A percentile compares a stretch with the other conserved stretches of the same genome.
Evolutionary conservation across 2,888 invertebrate species (phyloP).

Genomic region (Diaperis boleti): DNA sequence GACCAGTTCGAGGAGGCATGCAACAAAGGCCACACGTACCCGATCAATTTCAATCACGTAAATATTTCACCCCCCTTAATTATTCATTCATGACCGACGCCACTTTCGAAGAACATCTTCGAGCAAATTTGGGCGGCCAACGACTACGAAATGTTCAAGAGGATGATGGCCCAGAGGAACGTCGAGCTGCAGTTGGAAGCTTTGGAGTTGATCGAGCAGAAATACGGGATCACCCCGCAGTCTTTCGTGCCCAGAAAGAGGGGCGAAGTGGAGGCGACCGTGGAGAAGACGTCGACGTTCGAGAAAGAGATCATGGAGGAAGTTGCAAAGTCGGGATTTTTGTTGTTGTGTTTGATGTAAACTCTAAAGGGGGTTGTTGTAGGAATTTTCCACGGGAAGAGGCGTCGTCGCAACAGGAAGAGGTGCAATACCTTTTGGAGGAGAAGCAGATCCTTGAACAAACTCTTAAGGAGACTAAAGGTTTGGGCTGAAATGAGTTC

Average conservation of each 20-base stretch:
- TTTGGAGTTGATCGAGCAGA: conserved; percentile 84
- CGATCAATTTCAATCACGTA: conserved; percentile 71
- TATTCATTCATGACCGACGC: conserved; percentile 13
- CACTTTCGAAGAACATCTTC: conserved; percentile 68
- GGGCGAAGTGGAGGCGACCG: conserved; percentile 48
- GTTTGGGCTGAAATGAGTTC: conserved; percentile 4
- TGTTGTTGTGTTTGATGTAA: no score
- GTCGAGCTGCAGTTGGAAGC: conserved; percentile 92
- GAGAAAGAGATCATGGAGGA: conserved; percentile 65
- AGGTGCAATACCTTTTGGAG: conserved; percentile 60
- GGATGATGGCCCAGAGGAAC: conserved; percentile 94
- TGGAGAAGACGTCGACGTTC: conserved; percentile 56
- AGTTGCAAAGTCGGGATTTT: conserved; percentile 65
- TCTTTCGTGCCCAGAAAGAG: conserved; percentile 70
- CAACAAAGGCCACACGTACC: conserved; percentile 66
- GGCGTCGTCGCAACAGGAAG: conserved; percentile 47
- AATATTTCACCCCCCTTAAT: conserved; percentile 30
- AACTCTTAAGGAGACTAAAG: conserved; percentile 56
- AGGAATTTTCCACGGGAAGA: conserved; percentile 60
- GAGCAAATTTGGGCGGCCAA: conserved; percentile 94
- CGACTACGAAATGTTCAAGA: conserved; percentile 88
- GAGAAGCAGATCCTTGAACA: conserved; percentile 62
- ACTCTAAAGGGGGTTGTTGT: conserved; percentile 36
- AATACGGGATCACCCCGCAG: conserved; percentile 77
- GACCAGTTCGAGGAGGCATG: conserved; percentile 91